A percentile compares a stretch with the other conserved stretches of the same genome.
Evolutionary conservation across 1,140 invertebrate genomes (phyloP).

Genomic region (Lutraria rhynchaena): DNA sequence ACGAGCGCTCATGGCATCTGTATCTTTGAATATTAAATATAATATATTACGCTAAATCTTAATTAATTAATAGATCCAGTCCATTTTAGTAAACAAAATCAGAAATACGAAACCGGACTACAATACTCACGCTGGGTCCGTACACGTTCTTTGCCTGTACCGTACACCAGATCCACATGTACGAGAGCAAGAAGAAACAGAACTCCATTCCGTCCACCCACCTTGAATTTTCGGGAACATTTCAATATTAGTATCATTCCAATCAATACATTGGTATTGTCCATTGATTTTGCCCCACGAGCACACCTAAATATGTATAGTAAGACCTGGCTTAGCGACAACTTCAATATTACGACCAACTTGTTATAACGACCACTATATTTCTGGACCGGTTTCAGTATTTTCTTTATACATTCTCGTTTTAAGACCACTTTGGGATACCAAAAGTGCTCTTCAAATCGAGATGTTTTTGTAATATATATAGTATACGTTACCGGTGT

Average conservation of each 20-base stretch:
- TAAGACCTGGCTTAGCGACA: too few species aligned
- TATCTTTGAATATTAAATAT: too few species aligned
- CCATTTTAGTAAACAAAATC: too few species aligned
- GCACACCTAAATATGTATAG: too few species aligned
- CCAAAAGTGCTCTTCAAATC: neutral
- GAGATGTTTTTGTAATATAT: neutral
- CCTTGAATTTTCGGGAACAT: conserved; percentile 10
- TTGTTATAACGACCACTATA: too few species aligned
- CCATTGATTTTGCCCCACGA: neutral
- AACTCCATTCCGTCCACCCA: conserved; percentile 29
- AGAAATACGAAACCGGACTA: neutral
- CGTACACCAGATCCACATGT: conserved; percentile 44
- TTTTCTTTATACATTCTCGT: neutral
- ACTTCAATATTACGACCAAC: too few species aligned
- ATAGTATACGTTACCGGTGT: neutral
- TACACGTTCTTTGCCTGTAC: conserved; percentile 36
- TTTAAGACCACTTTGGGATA: neutral
- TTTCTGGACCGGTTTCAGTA: too few species aligned
- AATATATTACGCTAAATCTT: too few species aligned
- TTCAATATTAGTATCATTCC: neutral
- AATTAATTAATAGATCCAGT: too few species aligned
- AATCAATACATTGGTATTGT: conserved; percentile 8
- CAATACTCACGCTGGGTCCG: conserved; percentile 40
- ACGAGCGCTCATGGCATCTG: too few species aligned
- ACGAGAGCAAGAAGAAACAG: conserved; percentile 16